A percentile compares a stretch with the other conserved stretches of the same genome.
phyloP scores from a whole-genome alignment of 35 echinoderm and acorn worm genomes.

The Patiria miniata region DNA sequence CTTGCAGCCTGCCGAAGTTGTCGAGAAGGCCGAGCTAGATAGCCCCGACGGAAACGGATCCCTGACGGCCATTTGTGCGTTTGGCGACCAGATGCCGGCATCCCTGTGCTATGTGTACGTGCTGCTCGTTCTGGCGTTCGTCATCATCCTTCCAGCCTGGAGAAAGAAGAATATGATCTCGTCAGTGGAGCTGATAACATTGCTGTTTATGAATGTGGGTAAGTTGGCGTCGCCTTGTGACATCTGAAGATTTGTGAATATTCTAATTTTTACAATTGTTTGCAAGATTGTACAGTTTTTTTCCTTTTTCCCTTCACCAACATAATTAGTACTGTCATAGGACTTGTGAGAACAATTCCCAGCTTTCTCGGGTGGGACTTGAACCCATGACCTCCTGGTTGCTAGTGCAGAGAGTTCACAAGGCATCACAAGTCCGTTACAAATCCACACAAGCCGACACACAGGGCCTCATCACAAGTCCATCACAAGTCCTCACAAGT shows the following conservation, averaged over 20 bases:
- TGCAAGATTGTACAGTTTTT: not conserved
- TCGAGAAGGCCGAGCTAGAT: not conserved
- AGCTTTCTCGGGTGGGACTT: too few relatives aligned
- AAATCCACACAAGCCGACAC: too few relatives aligned
- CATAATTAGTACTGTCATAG: too few relatives aligned
- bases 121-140: slow-evolving; percentile 25
- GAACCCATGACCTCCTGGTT: too few relatives aligned
- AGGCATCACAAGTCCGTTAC: too few relatives aligned
- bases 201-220: slow-evolving; percentile 15
- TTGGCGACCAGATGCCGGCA: not conserved
- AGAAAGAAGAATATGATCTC: slow-evolving; percentile 26
- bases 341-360: too few relatives aligned
- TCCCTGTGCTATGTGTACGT: slow-evolving; percentile 55
- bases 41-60: not conserved
- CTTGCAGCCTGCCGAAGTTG: slow-evolving; percentile 19
- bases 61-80: not conserved
- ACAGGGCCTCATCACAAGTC: too few relatives aligned
- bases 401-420: too few relatives aligned
- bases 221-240: slow-evolving; percentile 15
- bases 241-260: too few relatives aligned
- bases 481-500: too few relatives aligned
- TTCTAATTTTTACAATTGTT: not conserved
- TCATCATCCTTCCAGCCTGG: slow-evolving; percentile 18
- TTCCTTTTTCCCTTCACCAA: too few relatives aligned
- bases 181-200: not conserved